phyloP scores from a whole-genome alignment of 2,797 vertebrate genomes.

The Microhierax caerulescens region DNA sequence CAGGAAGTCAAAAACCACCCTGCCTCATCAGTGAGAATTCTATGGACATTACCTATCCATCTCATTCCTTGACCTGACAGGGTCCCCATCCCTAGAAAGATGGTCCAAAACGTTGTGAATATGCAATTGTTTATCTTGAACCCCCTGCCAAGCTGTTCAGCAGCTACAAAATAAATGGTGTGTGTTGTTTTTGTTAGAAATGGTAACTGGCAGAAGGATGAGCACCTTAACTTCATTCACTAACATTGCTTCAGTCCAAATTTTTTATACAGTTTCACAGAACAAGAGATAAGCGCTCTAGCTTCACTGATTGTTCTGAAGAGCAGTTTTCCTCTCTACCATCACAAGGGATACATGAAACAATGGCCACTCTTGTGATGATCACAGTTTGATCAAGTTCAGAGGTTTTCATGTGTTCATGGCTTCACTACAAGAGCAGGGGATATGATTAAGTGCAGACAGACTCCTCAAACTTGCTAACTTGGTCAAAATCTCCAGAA shows the following conservation, averaged over 20 bases:
- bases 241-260: not conserved
- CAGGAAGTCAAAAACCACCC: not conserved
- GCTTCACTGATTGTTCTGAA: not conserved
- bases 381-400: not conserved
- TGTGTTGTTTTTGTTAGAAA: not conserved
- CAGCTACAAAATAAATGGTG: not conserved
- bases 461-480: not conserved
- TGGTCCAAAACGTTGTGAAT: not conserved
- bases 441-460: not conserved
- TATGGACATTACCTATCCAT: not conserved
- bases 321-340: not conserved
- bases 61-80: not conserved
- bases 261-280: not conserved
- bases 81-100: not conserved
- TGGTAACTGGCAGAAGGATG: not conserved
- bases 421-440: not conserved
- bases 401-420: not conserved
- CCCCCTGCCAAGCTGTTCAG: not conserved
- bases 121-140: not conserved
- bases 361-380: not conserved
- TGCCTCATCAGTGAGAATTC: not conserved
- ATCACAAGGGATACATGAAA: not conserved
- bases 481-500: slow-evolving; percentile 1
- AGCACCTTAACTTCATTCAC: not conserved
- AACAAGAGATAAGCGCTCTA: not conserved